Conservation (phyloP, 1,140 invertebrate genomes). For the Thaumatotibia leucotreta region DNA sequence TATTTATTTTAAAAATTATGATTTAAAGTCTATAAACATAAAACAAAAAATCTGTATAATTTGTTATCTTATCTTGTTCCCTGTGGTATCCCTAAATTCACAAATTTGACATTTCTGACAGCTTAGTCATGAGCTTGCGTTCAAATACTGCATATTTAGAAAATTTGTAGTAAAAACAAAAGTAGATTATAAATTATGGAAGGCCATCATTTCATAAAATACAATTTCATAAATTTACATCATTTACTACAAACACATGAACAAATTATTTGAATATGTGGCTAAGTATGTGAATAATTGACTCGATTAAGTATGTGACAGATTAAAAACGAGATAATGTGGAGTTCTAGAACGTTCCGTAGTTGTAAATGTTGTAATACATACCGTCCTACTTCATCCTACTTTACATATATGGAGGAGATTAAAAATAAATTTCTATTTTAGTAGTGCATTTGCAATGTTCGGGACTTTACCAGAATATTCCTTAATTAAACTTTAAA, state of each 20-base stretch:
- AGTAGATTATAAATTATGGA: no score
- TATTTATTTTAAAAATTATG: no score
- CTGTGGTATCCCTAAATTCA: slow-evolving; percentile 6
- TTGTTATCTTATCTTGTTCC: no score
- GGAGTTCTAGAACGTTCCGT: neutral
- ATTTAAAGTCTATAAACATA: no score
- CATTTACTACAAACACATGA: no score
- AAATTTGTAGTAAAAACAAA: no score
- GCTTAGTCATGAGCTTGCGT: neutral
- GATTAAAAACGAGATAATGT: neutral
- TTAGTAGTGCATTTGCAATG: slow-evolving; percentile 32
- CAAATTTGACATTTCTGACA: slow-evolving; percentile 2
- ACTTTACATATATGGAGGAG: slow-evolving; percentile 29
- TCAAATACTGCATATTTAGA: neutral
- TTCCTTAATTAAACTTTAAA: slow-evolving; percentile 47
- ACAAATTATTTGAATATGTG: no score
- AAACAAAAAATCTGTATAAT: no score
- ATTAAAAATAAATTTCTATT: slow-evolving; percentile 72
- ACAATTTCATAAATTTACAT: no score
- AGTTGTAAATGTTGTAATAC: slow-evolving; percentile 11
- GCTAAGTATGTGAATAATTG: no score
- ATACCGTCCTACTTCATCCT: slow-evolving; percentile 8
- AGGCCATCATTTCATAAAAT: no score
- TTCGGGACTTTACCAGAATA: slow-evolving; percentile 58
- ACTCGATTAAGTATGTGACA: neutral